These are phyloP conservation scores for Strigamia maritima DNA, from an alignment of 2,888 invertebrate genomes.

Conservation along the genomic window DNA sequence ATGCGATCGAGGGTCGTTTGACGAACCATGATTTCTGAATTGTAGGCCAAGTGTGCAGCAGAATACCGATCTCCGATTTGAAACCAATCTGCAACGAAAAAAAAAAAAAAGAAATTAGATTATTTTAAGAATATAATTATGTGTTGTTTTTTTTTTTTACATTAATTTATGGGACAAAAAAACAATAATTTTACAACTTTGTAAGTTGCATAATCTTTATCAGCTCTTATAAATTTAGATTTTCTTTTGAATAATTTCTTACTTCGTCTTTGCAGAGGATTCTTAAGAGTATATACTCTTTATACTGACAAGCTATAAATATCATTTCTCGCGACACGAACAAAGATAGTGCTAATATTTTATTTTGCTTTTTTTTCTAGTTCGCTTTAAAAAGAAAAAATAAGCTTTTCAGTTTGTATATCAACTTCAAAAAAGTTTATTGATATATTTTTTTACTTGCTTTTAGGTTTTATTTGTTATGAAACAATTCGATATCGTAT, in stretches of 20 bases:
- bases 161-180: background rate
- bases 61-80: background rate
- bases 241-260: conserved; percentile 16
- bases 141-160: background rate
- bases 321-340: conserved; percentile 14
- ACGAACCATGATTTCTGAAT: conserved; percentile 12
- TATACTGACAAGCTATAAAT: conserved; percentile 16
- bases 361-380: background rate
- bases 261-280: background rate
- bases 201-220: background rate
- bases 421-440: background rate
- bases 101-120: too few relatives aligned
- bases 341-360: conserved; percentile 17
- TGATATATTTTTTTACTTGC: background rate
- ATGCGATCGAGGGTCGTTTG: background rate
- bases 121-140: too few relatives aligned
- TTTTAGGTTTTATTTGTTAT: background rate
- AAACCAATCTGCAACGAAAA: background rate
- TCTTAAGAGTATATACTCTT: conserved; percentile 12
- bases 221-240: conserved; percentile 16
- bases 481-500: background rate
- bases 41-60: conserved; percentile 4
- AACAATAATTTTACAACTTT: background rate
- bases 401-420: background rate
- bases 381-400: background rate